Percentiles rank a stretch among this genome's conserved stretches.
Evolutionary conservation across 1,140 invertebrate species (phyloP).

Genomic region (Drosophila burlai): DNA sequence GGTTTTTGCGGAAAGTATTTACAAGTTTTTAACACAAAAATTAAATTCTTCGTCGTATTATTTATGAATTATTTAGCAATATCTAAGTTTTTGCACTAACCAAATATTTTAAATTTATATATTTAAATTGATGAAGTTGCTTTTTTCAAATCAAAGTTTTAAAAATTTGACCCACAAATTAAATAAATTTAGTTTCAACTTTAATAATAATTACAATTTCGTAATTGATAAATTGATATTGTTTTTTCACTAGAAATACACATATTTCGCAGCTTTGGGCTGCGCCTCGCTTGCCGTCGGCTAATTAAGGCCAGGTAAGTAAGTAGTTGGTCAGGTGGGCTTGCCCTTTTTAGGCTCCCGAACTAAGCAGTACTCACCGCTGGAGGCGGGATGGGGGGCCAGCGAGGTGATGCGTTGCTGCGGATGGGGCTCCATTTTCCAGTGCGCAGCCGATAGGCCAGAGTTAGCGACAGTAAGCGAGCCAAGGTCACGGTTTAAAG

Average conservation of each 20-base stretch:
- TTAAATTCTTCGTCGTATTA: too few relatives aligned
- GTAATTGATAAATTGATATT: background rate
- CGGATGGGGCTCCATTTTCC: conserved; percentile 84
- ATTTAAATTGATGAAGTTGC: too few relatives aligned
- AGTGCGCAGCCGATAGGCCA: conserved; percentile 75
- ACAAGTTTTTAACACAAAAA: too few relatives aligned
- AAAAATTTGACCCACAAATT: background rate
- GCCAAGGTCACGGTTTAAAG: conserved; percentile 84
- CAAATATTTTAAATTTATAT: too few relatives aligned
- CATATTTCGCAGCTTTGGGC: background rate
- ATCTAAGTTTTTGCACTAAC: background rate
- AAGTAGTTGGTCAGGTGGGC: background rate
- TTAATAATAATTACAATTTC: too few relatives aligned
- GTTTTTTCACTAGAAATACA: background rate
- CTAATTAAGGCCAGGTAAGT: conserved; percentile 18
- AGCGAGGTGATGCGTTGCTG: conserved; percentile 70
- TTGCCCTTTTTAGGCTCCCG: conserved; percentile 3
- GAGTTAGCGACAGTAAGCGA: conserved; percentile 80
- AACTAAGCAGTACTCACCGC: conserved; percentile 48
- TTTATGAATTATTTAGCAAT: background rate
- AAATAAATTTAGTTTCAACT: background rate
- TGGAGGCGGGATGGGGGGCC: conserved; percentile 60
- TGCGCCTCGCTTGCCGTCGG: conserved; percentile 50
- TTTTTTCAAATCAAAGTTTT: background rate
- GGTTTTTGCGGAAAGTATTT: too few relatives aligned